Percentiles rank a stretch among this genome's conserved stretches.
phyloP scores from a whole-genome alignment of 2,888 invertebrate species.

The Troilus luridus region DNA sequence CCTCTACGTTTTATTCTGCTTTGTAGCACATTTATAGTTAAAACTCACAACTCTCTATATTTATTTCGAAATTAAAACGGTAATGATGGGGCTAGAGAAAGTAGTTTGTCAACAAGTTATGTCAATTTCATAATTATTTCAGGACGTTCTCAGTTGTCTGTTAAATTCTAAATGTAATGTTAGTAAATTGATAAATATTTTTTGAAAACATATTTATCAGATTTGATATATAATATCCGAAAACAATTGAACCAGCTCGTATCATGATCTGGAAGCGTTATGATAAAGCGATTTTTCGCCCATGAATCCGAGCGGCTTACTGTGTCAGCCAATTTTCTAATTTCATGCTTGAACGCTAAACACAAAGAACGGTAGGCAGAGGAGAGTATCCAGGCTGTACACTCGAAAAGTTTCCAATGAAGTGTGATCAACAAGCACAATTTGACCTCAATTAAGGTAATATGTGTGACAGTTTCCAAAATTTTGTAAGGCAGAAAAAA shows the following conservation, averaged over 20 bases:
- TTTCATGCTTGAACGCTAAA: constrained; percentile 8
- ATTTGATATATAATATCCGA: background rate
- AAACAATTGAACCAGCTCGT: background rate
- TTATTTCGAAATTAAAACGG: too few relatives aligned
- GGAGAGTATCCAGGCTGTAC: background rate
- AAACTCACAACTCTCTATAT: too few relatives aligned
- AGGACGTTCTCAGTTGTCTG: too few relatives aligned
- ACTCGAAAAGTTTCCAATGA: background rate
- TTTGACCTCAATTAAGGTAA: constrained; percentile 24
- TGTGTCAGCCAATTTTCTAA: constrained; percentile 28
- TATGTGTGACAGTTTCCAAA: background rate
- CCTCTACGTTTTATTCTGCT: too few relatives aligned
- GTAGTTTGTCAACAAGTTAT: too few relatives aligned
- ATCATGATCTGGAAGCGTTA: background rate
- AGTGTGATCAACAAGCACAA: constrained; percentile 21
- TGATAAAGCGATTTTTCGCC: background rate
- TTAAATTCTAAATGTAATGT: too few relatives aligned
- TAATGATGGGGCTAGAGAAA: too few relatives aligned
- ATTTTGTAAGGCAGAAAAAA: background rate
- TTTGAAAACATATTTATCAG: too few relatives aligned
- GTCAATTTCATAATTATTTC: too few relatives aligned
- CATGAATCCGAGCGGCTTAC: background rate
- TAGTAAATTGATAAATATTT: too few relatives aligned
- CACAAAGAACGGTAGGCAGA: background rate
- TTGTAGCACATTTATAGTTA: too few relatives aligned